phyloP scores from a whole-genome alignment of 2,797 vertebrate genomes.

The Micrastur ruficollis region DNA sequence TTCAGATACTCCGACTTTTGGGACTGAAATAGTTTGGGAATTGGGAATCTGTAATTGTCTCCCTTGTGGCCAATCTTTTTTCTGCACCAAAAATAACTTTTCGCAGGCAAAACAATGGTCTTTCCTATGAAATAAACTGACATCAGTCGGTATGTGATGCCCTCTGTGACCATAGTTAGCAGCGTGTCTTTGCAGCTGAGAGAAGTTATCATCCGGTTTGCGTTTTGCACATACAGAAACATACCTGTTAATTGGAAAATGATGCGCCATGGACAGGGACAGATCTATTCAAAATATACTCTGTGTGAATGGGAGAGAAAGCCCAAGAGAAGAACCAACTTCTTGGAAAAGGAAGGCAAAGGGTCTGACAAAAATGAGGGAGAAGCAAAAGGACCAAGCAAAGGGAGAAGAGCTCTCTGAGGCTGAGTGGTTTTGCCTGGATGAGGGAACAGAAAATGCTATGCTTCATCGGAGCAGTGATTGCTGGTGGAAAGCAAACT shows the following conservation, averaged over 20 bases:
- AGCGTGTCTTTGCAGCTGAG: not conserved
- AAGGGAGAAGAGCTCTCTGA: not conserved
- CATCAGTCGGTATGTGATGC: not conserved
- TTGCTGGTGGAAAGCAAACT: not conserved
- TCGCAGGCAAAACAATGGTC: not conserved
- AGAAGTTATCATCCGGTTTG: not conserved
- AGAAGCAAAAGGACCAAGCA: not conserved
- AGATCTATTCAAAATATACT: not conserved
- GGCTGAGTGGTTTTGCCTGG: not conserved
- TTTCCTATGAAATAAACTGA: not conserved
- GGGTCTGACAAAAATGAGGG: not conserved
- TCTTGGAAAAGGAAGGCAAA: not conserved
- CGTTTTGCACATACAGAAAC: not conserved
- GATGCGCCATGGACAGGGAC: not conserved
- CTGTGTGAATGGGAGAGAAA: not conserved
- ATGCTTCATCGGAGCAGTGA: fast-evolving
- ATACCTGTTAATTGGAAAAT: not conserved
- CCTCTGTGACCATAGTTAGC: not conserved
- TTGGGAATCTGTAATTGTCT: not conserved
- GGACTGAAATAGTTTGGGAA: not conserved
- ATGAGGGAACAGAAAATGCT: not conserved
- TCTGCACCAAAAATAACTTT: not conserved
- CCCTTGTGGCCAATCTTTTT: not conserved
- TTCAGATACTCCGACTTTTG: not conserved
- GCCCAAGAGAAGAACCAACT: not conserved